Evolutionary conservation across 1,140 invertebrate genomes (phyloP).

Genomic region (Heliconius hermathena): DNA sequence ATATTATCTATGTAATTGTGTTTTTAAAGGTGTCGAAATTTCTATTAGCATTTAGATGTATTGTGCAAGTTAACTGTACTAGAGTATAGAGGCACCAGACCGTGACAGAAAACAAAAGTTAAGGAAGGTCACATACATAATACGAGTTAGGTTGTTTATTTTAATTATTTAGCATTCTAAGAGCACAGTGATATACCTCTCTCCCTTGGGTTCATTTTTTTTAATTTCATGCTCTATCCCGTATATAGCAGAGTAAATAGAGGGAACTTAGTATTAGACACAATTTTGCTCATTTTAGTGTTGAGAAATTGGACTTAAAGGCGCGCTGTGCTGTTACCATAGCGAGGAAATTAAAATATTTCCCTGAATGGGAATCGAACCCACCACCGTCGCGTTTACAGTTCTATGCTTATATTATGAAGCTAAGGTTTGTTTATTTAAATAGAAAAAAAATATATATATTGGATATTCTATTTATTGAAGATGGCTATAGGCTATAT

Average conservation of each 20-base stretch:
- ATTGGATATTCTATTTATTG: too few species aligned
- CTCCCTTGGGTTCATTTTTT: neutral
- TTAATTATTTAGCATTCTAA: neutral
- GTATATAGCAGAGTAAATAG: too few species aligned
- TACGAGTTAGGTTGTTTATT: neutral
- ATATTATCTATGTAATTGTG: neutral
- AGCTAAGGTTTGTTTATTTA: too few species aligned
- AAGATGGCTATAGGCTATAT: too few species aligned
- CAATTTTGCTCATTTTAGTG: neutral
- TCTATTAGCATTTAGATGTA: neutral
- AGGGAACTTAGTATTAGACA: neutral
- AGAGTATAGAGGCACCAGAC: slow-evolving; percentile 11
- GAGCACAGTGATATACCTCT: neutral
- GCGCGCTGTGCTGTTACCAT: neutral
- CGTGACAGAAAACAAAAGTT: slow-evolving; percentile 23
- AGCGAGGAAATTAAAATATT: too few species aligned
- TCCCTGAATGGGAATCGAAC: too few species aligned
- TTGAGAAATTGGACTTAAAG: neutral
- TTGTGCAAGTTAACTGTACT: slow-evolving; percentile 6
- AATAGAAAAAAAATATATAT: too few species aligned
- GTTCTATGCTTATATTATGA: too few species aligned
- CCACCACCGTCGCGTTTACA: too few species aligned
- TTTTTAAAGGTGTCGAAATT: neutral
- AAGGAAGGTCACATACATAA: slow-evolving; percentile 22
- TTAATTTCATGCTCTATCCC: neutral